phyloP scores from a whole-genome alignment of 2,113 vertebrate genomes.

The Camelus dromedarius region DNA sequence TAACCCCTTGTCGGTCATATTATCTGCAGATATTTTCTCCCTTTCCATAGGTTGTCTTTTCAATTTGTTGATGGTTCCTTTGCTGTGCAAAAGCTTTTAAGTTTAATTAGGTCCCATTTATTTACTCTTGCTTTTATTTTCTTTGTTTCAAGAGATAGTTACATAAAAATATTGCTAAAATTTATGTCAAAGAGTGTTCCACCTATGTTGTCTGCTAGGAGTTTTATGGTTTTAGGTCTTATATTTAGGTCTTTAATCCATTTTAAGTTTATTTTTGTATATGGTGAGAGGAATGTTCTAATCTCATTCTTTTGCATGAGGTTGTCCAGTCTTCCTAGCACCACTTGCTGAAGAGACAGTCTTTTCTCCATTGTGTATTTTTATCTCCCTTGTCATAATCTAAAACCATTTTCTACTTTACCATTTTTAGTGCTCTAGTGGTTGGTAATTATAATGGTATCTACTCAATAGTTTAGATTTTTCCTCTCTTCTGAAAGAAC shows the following conservation, averaged over 20 bases:
- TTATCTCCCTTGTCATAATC: neutral
- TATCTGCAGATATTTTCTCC: neutral
- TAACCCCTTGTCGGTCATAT: neutral
- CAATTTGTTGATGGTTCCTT: neutral
- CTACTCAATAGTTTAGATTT: neutral
- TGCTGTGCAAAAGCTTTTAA: neutral
- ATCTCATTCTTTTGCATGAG: neutral
- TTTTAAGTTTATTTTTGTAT: neutral
- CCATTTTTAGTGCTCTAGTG: constrained; percentile 8
- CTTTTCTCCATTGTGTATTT: neutral
- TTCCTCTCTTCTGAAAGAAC: constrained; percentile 25
- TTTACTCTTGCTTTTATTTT: neutral
- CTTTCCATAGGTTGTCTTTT: neutral
- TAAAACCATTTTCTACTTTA: constrained; percentile 37
- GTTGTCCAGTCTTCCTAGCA: neutral
- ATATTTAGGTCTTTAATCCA: neutral
- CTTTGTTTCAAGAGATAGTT: neutral
- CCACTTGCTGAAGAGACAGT: neutral
- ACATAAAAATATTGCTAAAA: neutral
- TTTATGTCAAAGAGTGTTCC: neutral
- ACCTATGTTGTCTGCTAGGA: neutral
- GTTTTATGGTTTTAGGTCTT: neutral
- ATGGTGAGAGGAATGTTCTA: neutral
- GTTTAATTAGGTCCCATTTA: neutral
- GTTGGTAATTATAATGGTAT: constrained; percentile 20